Base-by-base conservation (phyloP, 1,140 invertebrate species). In the Lepidurus couesii region DNA sequence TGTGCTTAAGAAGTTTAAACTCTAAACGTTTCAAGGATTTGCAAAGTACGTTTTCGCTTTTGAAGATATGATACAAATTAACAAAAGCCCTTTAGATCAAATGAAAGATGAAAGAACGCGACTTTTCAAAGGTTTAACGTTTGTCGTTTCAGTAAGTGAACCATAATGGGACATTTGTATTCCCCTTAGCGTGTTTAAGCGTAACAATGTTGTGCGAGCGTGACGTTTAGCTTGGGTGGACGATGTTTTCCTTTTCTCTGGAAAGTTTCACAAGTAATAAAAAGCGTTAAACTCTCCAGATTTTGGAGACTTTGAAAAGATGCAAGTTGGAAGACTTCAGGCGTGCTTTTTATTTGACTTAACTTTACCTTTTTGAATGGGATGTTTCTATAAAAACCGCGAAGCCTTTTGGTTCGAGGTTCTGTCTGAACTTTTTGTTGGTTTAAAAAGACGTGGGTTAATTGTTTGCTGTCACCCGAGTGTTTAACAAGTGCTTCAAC, bases 391-490 rank as follows among this genome's bases (percentile, higher is more conserved):
- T 65, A 13, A 21, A 21, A 21, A 65, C 16, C 53, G 1, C 21
- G n/a, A 65, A 34, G 13, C 21, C 6, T 65, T 65, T 65, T 65
- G 16, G 16, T 65, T 21, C 53, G 16, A n/a, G 53, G 53, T n/a
- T 65, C 16, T 13, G 16, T 65, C 9, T 65, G 53, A 7, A 21
- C 16, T 65, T 65, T 65, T 65, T 65, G 53, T 65, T 21, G 53
- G 8, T 21, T 65, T 65, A 65, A 21, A 21, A 65, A n/a, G 53
- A 65, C 53, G n/a, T 16, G 16, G 53, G 53, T 65, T 65, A 65
- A 65, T 65, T 65, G 53, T 65, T 65, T 65, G 53, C 53, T 65
- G 53, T 65, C 53, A 65, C 53, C 53, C 53, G 53, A 65, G 53
- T 65, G 53, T 65, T 65, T 13, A 65, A 65, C 53, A 65, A 65